phyloP scores from a whole-genome alignment of 2,888 invertebrate species.

The Lochmaea capreae region DNA sequence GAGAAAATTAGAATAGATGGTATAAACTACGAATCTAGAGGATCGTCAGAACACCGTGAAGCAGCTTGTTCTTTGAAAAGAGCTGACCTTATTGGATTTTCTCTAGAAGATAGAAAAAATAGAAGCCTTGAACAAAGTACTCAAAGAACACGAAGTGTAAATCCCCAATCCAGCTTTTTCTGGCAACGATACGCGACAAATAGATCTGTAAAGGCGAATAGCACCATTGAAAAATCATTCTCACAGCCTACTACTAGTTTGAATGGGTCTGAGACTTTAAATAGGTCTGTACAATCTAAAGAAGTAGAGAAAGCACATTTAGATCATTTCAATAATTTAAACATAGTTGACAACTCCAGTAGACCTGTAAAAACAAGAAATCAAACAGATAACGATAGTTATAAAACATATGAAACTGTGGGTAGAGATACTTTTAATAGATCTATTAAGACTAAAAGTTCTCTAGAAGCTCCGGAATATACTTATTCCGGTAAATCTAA shows the following conservation, averaged over 20 bases:
- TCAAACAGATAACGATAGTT: neutral
- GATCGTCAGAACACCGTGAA: neutral
- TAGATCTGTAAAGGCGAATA: neutral
- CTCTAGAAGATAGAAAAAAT: neutral
- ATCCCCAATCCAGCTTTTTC: slow-evolving; percentile 8
- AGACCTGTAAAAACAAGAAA: slow-evolving; percentile 17
- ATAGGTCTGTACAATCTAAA: slow-evolving; percentile 12
- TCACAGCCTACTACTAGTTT: neutral
- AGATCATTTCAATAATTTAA: neutral
- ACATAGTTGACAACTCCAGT: neutral
- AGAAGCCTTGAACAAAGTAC: neutral
- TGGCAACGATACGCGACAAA: slow-evolving; percentile 3
- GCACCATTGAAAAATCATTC: neutral
- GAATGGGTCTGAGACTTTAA: slow-evolving; percentile 7
- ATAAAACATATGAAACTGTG: neutral
- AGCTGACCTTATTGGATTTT: neutral
- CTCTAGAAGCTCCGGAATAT: slow-evolving; percentile 6
- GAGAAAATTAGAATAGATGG: slow-evolving; percentile 20
- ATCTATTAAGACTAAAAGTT: slow-evolving; percentile 9
- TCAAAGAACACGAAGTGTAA: neutral
- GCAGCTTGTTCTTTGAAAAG: neutral
- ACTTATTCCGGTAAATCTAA: slow-evolving; percentile 23
- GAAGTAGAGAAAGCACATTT: neutral
- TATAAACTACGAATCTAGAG: slow-evolving; percentile 8
- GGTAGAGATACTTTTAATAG: neutral